Evolutionary conservation across 2,797 vertebrate species (phyloP).

Genomic region (Caiman crocodilus): DNA sequence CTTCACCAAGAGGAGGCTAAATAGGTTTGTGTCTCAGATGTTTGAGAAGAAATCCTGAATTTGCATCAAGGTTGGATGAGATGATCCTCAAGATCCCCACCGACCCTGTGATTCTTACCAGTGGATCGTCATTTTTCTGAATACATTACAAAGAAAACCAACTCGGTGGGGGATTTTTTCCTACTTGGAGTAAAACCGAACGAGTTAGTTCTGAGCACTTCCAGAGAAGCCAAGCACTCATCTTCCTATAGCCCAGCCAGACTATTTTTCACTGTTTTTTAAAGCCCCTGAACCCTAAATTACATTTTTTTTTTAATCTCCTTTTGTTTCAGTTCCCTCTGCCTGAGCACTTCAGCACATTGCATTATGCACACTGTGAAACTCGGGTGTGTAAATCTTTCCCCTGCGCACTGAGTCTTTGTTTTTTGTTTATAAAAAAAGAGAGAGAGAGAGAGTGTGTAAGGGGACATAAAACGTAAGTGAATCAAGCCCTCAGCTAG

Average conservation of each 20-base stretch:
- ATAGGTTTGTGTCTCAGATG: background rate
- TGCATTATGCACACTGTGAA: constrained; percentile 61
- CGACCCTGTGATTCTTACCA: too few species aligned
- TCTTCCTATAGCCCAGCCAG: background rate
- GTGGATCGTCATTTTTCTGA: background rate
- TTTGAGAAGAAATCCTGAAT: too few species aligned
- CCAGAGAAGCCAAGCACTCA: background rate
- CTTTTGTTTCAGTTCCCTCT: constrained; percentile 64
- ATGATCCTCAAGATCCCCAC: too few species aligned
- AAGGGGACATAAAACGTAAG: constrained; percentile 83
- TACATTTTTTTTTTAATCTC: background rate
- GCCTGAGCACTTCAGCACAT: constrained; percentile 59
- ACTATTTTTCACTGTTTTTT: background rate
- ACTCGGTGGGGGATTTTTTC: accelerated
- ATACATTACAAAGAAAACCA: background rate
- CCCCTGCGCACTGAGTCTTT: constrained; percentile 56
- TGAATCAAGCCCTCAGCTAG: constrained; percentile 87
- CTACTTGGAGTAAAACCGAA: background rate
- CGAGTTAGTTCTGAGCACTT: background rate
- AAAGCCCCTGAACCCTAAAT: background rate
- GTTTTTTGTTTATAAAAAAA: constrained; percentile 82
- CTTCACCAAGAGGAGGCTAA: too few species aligned
- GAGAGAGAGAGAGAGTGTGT: constrained; percentile 48
- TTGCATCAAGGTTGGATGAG: too few species aligned
- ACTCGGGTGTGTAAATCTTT: constrained; percentile 72